phyloP scores from a whole-genome alignment of 2,888 invertebrate genomes.

The Himalopsyche anomala region DNA sequence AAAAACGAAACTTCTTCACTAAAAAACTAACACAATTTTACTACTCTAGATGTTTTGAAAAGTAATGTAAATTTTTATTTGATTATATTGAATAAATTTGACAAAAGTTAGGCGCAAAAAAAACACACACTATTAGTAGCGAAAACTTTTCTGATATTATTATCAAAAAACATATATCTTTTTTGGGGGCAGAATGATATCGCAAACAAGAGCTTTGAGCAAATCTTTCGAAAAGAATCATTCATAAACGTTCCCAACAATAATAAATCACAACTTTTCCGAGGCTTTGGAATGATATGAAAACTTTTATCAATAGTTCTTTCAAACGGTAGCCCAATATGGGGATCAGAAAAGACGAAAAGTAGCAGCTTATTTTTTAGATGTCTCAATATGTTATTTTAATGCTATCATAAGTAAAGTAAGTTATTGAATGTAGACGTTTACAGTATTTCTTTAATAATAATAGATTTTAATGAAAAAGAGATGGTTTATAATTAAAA shows the following conservation, averaged over 20 bases:
- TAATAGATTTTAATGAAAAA: too few relatives aligned
- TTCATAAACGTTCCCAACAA: not conserved
- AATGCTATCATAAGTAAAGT: too few relatives aligned
- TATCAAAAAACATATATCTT: not conserved
- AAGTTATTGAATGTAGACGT: too few relatives aligned
- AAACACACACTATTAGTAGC: not conserved
- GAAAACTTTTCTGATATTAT: not conserved
- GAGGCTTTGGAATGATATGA: slow-evolving; percentile 10
- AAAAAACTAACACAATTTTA: too few relatives aligned
- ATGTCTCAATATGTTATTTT: too few relatives aligned
- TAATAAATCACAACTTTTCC: slow-evolving; percentile 22
- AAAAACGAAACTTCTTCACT: too few relatives aligned
- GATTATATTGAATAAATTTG: not conserved
- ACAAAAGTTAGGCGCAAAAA: not conserved
- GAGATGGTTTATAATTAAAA: too few relatives aligned
- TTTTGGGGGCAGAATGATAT: not conserved
- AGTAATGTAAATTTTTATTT: too few relatives aligned
- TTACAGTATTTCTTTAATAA: too few relatives aligned
- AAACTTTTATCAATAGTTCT: slow-evolving; percentile 32
- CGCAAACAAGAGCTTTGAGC: not conserved
- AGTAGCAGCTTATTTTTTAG: too few relatives aligned
- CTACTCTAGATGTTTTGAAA: too few relatives aligned
- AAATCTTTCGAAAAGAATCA: slow-evolving; percentile 33
- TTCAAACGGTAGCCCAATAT: not conserved
- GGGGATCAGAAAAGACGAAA: too few relatives aligned